Evolutionary conservation across 2,888 invertebrate genomes (phyloP).

Genomic region (Dinocampus coccinellae): DNA sequence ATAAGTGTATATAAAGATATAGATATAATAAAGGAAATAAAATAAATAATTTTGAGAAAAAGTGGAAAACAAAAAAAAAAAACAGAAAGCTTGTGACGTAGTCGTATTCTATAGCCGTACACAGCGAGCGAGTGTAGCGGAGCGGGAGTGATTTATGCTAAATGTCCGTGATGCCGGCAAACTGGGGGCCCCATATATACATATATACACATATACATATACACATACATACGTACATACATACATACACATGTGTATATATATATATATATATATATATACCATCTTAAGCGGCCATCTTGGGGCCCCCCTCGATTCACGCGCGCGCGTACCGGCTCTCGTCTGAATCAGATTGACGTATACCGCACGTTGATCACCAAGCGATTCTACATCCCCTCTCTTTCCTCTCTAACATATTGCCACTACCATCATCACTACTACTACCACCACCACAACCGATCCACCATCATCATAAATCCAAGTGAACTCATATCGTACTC

Average conservation of each 20-base stretch:
- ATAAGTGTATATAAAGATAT: not conserved
- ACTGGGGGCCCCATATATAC: constrained; percentile 56
- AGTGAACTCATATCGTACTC: constrained; percentile 24
- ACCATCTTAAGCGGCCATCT: constrained; percentile 57
- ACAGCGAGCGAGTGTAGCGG: constrained; percentile 46
- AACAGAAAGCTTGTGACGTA: constrained; percentile 21
- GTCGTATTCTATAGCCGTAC: constrained; percentile 28
- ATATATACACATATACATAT: constrained; percentile 15
- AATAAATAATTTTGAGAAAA: too few species aligned
- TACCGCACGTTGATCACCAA: constrained; percentile 29
- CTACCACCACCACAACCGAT: not conserved
- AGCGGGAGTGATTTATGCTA: constrained; percentile 68
- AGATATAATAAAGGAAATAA: not conserved
- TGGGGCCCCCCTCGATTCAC: constrained; percentile 52
- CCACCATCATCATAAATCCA: not conserved
- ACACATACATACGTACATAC: constrained; percentile 31
- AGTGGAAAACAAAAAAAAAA: not conserved
- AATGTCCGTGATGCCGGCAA: constrained; percentile 62
- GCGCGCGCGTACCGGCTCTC: constrained; percentile 46
- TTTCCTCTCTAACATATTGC: constrained; percentile 11
- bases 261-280: constrained; percentile 11
- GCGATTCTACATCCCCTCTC: constrained; percentile 33
- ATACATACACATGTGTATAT: constrained; percentile 37
- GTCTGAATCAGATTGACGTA: constrained; percentile 40
- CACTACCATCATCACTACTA: not conserved